These are phyloP conservation scores for Drosophila chauvacae DNA, from an alignment of 1,140 invertebrate species.

Conservation along the genomic window DNA sequence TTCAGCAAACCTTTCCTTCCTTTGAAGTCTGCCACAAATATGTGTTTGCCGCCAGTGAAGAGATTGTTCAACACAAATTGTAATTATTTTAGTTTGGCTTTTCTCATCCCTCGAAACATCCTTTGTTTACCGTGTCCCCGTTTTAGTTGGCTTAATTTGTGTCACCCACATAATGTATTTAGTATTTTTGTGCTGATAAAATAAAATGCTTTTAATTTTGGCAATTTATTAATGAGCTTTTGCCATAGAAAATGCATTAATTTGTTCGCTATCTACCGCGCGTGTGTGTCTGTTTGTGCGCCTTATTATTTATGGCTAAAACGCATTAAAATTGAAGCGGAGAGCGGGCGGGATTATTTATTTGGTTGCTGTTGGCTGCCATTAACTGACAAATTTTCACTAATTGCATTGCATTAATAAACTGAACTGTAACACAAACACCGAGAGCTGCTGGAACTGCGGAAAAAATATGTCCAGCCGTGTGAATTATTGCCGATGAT, in stretches of 20 bases:
- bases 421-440: slow-evolving; percentile 54
- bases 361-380: slow-evolving; percentile 67
- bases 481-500: slow-evolving; percentile 33
- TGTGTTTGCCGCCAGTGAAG: slow-evolving; percentile 40
- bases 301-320: slow-evolving; percentile 76
- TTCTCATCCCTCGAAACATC: slow-evolving; percentile 2
- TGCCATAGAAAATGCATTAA: slow-evolving; percentile 67
- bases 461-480: slow-evolving; percentile 26
- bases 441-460: slow-evolving; percentile 1
- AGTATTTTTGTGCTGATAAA: slow-evolving; percentile 28
- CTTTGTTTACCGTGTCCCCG: slow-evolving; percentile 38
- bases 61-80: slow-evolving; percentile 52
- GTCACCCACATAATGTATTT: slow-evolving; percentile 31
- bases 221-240: slow-evolving; percentile 74
- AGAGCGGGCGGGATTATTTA: slow-evolving; percentile 61
- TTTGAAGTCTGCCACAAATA: slow-evolving; percentile 11
- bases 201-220: slow-evolving; percentile 72
- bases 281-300: slow-evolving; percentile 11
- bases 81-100: slow-evolving; percentile 46
- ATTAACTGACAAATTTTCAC: slow-evolving; percentile 81
- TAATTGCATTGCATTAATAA: slow-evolving; percentile 81
- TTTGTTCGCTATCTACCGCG: slow-evolving; percentile 49
- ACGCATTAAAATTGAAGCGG: slow-evolving; percentile 69
- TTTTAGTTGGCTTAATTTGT: slow-evolving; percentile 38
- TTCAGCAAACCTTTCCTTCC: background rate